These are phyloP conservation scores for Macrotis lagotis DNA, from an alignment of 2,113 vertebrate species.

Conservation along the genomic window DNA sequence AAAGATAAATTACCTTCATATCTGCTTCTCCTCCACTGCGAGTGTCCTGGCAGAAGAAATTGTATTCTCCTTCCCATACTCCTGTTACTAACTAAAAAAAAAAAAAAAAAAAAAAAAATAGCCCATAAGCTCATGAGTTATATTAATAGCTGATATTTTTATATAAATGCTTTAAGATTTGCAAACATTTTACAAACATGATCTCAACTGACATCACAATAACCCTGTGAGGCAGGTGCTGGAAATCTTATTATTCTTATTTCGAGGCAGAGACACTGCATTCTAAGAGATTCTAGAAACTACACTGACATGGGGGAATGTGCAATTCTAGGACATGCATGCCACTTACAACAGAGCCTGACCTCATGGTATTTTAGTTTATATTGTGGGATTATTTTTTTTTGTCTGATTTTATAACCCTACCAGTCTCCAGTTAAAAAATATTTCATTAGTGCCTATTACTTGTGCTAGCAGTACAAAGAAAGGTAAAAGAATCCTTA, in stretches of 20 bases:
- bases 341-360: not conserved
- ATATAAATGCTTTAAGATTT: not conserved
- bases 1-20: conserved; percentile 86
- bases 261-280: not conserved
- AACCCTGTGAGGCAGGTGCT: not conserved
- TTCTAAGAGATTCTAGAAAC: not conserved
- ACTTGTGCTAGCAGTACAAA: not conserved
- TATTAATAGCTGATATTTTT: not conserved
- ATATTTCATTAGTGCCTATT: not conserved
- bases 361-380: not conserved
- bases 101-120: conserved; percentile 30
- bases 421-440: not conserved
- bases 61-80: conserved; percentile 91
- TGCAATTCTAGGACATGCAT: not conserved
- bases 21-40: conserved; percentile 90
- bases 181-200: not conserved
- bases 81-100: conserved; percentile 88
- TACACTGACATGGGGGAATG: not conserved
- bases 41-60: conserved; percentile 95
- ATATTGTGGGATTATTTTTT: not conserved
- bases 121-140: not conserved
- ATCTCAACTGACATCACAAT: not conserved
- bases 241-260: not conserved
- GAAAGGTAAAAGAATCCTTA: not conserved
- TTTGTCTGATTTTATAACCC: not conserved